Evolutionary conservation across 2,113 vertebrate species (phyloP).

Genomic region (Pterophyllum scalare): DNA sequence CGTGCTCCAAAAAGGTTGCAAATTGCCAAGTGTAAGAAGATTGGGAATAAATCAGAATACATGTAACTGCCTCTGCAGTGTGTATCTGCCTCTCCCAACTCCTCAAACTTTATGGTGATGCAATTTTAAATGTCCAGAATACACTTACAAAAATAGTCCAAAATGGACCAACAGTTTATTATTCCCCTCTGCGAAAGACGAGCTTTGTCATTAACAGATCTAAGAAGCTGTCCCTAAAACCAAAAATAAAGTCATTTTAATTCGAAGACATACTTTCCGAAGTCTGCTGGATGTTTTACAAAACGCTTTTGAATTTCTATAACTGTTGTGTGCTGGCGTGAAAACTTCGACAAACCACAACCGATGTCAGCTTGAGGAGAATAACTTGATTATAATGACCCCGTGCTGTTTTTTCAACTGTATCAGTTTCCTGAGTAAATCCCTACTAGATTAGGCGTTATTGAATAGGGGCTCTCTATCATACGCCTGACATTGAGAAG

Average conservation of each 20-base stretch:
- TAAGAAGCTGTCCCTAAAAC: neutral
- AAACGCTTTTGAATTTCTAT: neutral
- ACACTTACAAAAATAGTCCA: neutral
- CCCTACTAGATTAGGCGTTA: slow-evolving; percentile 46
- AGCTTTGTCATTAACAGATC: neutral
- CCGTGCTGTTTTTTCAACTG: slow-evolving; percentile 17
- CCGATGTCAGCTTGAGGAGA: neutral
- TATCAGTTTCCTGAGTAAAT: slow-evolving; percentile 51
- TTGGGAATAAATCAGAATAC: neutral
- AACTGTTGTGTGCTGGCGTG: neutral
- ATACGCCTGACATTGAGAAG: slow-evolving; percentile 73
- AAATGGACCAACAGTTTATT: neutral
- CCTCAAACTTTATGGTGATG: neutral
- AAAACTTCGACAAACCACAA: neutral
- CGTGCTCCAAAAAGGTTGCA: neutral
- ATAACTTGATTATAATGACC: slow-evolving; percentile 16
- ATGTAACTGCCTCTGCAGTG: neutral
- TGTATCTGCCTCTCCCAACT: neutral
- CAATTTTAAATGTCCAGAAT: neutral
- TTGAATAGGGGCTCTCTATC: slow-evolving; percentile 51
- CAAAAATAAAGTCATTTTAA: neutral
- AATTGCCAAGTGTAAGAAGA: neutral
- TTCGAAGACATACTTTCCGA: neutral
- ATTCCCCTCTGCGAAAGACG: too few species aligned
- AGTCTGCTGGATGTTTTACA: neutral